Base-by-base conservation (phyloP, 2,888 invertebrate genomes). In the Patella depressa region DNA sequence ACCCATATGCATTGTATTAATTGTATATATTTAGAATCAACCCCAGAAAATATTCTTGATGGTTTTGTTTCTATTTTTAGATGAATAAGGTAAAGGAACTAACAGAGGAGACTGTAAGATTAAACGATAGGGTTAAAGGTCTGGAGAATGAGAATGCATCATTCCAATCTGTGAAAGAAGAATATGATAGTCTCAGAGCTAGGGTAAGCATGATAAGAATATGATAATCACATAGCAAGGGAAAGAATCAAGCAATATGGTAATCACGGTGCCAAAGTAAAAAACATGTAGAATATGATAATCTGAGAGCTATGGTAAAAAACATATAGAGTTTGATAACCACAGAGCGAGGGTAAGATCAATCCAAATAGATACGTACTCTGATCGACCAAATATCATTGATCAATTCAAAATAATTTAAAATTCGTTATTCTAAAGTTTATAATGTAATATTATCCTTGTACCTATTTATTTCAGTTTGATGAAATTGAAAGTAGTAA, bases 11-110 rank as follows among this genome's bases (percentile, higher is more conserved):
- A 7, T 45, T 45, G 9, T 9, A 45, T 45, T 9, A 45, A 45
- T 9, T 45, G 7, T 9, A 9, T 9, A 45, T 45, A 45, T 45
- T 45, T 45, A 45, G 9, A 45, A 1, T 45, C 45, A 45, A 45
- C 45, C 45, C 45, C 45, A 45, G 7, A 34, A 34, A 45, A 45
- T 7, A 9, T 9, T 45, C 1, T 45, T 45, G 9, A 45, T 45
- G 45, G 9, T 45, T 45, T 45, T 7, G 45, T 45, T 45, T 45
- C 1, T 9, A 45, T 29, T 70, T 34, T 73, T 59, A 83, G 83
- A 82, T 82, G 79, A 83, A 83, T 72, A 85, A 86, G 78, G 83
- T 85, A 2, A 84, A 87, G 71, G 78, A 82, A n/a, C 77, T 87
- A 54, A 84, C 84, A 3, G 82, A 84, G 72, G 86, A 86, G 76